Evolutionary conservation across 2,888 invertebrate genomes (phyloP), one percentile per base, ranked within the genome.

Genomic region (Sarcophaga subvicina): DNA sequence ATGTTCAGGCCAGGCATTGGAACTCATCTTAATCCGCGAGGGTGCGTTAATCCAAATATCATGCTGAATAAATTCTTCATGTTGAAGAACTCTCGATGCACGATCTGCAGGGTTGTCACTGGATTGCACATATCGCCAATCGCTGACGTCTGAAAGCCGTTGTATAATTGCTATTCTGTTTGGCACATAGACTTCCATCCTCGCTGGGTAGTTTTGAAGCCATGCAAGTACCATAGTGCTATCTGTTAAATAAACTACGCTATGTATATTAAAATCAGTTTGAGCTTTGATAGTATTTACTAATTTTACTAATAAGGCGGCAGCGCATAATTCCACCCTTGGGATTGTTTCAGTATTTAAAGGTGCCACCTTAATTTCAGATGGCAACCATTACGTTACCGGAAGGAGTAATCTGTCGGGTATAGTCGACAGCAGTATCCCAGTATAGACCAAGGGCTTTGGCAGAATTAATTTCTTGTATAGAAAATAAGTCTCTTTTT

Each of bases 381-480:
- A 63, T 49, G 71, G 79, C 22, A 71, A 63, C 64, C 25, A 72
- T 59, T 37, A 80, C 64, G 10, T 66, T 20, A 14, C 71, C 71
- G 20, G 70, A 69, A 47, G 14, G 63, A 4, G 62, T 37, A 12
- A 12, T 10, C 5, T 71, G 22, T 8, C 89, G 88, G 54, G 79
- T 10, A 49, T 87, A 88, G 4, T 83, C 72, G 12, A 79, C 79
- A 22, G 85, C 88, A 10, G 45, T 66, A 37, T 66, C 66, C 45
- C 66, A 66, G 27, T 66, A 66, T 10, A 66, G 17, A 4, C 66
- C 66, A 66, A 66, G 66, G 1, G 66, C 66, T 66, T 66, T 66
- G 17, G 66, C 66, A 11, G 27, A 25, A 66, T 66, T 66, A 4
- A 27, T 22, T 66, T 66, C 25, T 4, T 14, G 63, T 22, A 63